A percentile compares a stretch with the other conserved stretches of the same genome.
phyloP scores from a whole-genome alignment of 92 coral and sea anemone genomes.

The Blastomussa wellsi region DNA sequence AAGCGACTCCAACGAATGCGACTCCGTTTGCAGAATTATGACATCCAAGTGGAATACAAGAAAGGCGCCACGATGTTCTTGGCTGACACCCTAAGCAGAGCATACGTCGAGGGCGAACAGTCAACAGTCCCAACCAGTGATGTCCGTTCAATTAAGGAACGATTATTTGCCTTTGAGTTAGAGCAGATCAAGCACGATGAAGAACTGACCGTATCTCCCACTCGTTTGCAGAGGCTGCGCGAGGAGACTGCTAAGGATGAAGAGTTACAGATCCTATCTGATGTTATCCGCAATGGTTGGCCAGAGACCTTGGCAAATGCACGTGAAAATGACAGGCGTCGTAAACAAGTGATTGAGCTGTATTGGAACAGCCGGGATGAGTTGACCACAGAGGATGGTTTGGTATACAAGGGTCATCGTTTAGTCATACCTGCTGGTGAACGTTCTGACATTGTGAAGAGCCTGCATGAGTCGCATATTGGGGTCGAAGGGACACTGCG shows the following conservation, averaged over 20 bases:
- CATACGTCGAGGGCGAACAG: no score
- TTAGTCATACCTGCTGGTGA: no score
- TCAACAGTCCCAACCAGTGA: no score
- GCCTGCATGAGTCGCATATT: slow-evolving; percentile 21
- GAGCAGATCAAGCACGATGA: no score
- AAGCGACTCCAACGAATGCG: slow-evolving; percentile 62
- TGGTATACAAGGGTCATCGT: no score
- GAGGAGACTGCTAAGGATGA: slow-evolving; percentile 32
- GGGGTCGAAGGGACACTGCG: slow-evolving; percentile 26
- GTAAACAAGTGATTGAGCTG: background rate
- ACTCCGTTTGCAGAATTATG: slow-evolving; percentile 51
- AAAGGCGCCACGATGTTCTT: no score
- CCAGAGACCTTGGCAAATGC: slow-evolving; percentile 24
- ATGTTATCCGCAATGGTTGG: no score
- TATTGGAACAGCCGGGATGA: slow-evolving; percentile 53
- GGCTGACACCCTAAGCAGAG: no score
- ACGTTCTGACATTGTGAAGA: slow-evolving; percentile 36
- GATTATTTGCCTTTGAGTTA: no score
- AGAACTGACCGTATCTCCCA: slow-evolving; percentile 15
- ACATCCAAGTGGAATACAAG: no score
- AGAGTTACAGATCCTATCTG: slow-evolving; percentile 39
- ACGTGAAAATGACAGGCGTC: slow-evolving; percentile 22
- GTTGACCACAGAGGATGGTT: slow-evolving; percentile 49
- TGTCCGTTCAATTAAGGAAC: no score
- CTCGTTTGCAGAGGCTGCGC: slow-evolving; percentile 12